Percentiles rank a stretch among this genome's conserved stretches.
Conservation (phyloP, 2,888 invertebrate species). For the Trichogramma evanescens region DNA sequence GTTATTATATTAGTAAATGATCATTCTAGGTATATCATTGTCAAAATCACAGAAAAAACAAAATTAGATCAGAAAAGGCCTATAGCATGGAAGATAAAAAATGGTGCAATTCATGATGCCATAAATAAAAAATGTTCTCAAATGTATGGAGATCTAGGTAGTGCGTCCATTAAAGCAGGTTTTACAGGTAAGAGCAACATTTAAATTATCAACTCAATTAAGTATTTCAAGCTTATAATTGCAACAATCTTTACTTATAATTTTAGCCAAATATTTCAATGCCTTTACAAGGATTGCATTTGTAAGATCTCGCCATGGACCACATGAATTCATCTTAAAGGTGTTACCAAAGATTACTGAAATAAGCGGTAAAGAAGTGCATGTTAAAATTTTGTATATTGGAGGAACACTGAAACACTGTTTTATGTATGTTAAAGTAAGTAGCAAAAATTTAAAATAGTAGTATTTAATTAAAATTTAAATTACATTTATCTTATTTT, state of each 20-base stretch:
- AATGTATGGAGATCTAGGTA: slow-evolving; percentile 70
- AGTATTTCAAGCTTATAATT: neutral
- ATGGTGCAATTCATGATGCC: slow-evolving; percentile 50
- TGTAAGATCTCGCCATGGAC: slow-evolving; percentile 66
- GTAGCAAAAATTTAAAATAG: slow-evolving; percentile 10
- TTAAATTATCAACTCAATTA: neutral
- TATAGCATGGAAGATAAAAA: no score
- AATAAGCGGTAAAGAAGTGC: slow-evolving; percentile 57
- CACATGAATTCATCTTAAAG: slow-evolving; percentile 65
- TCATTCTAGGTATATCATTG: no score
- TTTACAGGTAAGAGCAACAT: slow-evolving; percentile 47
- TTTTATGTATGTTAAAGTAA: slow-evolving; percentile 59
- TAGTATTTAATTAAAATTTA: neutral
- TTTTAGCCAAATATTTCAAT: slow-evolving; percentile 69
- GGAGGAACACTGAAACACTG: slow-evolving; percentile 76
- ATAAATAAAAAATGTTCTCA: slow-evolving; percentile 60
- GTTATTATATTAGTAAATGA: no score
- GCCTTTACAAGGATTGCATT: slow-evolving; percentile 68
- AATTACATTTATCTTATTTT: slow-evolving; percentile 7
- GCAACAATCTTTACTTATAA: slow-evolving; percentile 1
- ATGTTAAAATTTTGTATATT: slow-evolving; percentile 61
- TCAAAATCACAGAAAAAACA: no score
- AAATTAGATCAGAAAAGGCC: no score
- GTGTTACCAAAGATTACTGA: slow-evolving; percentile 63
- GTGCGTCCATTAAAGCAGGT: slow-evolving; percentile 63